phyloP scores from a whole-genome alignment of 2,888 invertebrate species.

The Caenorhabditis uteleia region DNA sequence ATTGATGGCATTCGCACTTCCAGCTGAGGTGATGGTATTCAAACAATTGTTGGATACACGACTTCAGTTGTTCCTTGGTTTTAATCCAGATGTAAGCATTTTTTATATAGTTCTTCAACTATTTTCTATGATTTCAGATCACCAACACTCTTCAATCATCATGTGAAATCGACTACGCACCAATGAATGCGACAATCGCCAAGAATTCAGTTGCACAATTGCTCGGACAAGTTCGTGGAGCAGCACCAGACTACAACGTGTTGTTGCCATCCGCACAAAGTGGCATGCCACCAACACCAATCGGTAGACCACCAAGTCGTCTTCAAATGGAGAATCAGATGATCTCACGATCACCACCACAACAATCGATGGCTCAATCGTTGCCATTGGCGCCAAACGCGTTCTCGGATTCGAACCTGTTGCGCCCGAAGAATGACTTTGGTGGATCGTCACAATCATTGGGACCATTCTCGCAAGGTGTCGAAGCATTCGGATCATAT shows the following conservation, averaged over 20 bases:
- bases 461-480: constrained; percentile 45
- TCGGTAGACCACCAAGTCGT: constrained; percentile 56
- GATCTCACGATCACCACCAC: constrained; percentile 1
- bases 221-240: constrained; percentile 40
- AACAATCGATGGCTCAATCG: constrained; percentile 37
- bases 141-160: constrained; percentile 28
- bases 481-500: constrained; percentile 73
- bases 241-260: constrained; percentile 6
- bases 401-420: constrained; percentile 48
- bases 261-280: constrained; percentile 23
- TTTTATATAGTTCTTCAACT: too few species aligned
- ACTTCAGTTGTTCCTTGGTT: constrained; percentile 75
- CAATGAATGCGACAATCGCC: constrained; percentile 18
- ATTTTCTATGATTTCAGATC: too few species aligned
- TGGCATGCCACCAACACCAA: constrained; percentile 59
- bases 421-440: constrained; percentile 51
- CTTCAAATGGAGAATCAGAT: constrained; percentile 12
- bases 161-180: constrained; percentile 43
- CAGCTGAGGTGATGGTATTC: constrained; percentile 81
- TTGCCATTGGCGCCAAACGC: constrained; percentile 38
- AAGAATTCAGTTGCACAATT: constrained; percentile 29
- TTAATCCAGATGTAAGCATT: constrained; percentile 87
- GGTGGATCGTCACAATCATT: constrained; percentile 53
- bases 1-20: constrained; percentile 85
- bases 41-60: constrained; percentile 90